Conservation (phyloP, 1,140 invertebrate genomes). For the Panagrolaimus sp. region DNA sequence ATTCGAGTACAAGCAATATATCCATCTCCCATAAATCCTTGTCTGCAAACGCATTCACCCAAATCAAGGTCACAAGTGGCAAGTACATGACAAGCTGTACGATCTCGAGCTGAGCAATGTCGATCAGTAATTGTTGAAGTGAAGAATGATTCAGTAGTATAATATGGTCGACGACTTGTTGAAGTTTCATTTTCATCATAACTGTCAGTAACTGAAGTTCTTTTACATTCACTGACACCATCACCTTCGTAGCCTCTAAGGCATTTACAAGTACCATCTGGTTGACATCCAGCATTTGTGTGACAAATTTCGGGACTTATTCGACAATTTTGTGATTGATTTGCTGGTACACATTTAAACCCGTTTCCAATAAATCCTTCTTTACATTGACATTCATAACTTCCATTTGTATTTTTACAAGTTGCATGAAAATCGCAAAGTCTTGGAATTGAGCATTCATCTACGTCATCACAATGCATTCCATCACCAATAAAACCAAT, state of each 20-base stretch:
- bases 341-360: constrained; percentile 34
- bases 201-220: constrained; percentile 1
- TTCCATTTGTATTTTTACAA: constrained; percentile 89
- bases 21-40: constrained; percentile 49
- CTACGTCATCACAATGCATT: constrained; percentile 66
- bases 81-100: constrained; percentile 35
- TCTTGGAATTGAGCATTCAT: constrained; percentile 84
- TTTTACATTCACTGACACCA: constrained; percentile 29
- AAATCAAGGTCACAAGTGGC: constrained; percentile 38
- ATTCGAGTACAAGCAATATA: constrained; percentile 31
- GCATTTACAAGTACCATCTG: constrained; percentile 39
- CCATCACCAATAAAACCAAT: constrained; percentile 51
- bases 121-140: not conserved
- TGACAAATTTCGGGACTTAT: constrained; percentile 32
- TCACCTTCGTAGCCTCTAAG: constrained; percentile 36
- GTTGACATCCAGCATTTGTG: constrained; percentile 30
- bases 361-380: constrained; percentile 87
- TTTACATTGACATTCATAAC: constrained; percentile 88
- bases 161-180: not conserved
- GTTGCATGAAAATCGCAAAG: constrained; percentile 92
- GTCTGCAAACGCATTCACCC: constrained; percentile 36
- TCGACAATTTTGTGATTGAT: constrained; percentile 32
- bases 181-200: not conserved
- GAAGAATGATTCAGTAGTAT: not conserved
- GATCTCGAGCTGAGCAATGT: constrained; percentile 18